Conservation (phyloP, 2,888 invertebrate genomes). For the Diplazon laetatorius region DNA sequence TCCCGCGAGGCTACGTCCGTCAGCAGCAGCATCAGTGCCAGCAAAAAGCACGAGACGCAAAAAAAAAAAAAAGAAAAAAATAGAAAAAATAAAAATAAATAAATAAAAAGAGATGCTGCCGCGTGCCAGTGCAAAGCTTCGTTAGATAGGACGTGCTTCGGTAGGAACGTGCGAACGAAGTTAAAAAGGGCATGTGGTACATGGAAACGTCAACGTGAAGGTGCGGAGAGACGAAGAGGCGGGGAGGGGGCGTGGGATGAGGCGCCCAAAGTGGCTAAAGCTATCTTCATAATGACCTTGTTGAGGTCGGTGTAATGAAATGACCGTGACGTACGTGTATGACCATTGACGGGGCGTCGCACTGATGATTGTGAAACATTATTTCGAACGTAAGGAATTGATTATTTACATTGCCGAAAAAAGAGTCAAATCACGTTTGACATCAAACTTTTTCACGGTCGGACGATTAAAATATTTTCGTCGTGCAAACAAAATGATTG, state of each 20-base stretch:
- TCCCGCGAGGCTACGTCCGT: conserved; percentile 40
- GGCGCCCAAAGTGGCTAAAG: not conserved
- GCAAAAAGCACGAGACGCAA: conserved; percentile 36
- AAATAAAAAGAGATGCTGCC: conserved; percentile 15
- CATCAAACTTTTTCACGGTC: too few species aligned
- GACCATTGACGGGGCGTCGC: not conserved
- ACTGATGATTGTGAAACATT: not conserved
- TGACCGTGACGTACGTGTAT: not conserved
- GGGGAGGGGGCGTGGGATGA: conserved; percentile 16
- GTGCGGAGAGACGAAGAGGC: too few species aligned
- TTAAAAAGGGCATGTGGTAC: conserved; percentile 38
- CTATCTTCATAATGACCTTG: conserved; percentile 16
- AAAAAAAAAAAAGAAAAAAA: too few species aligned
- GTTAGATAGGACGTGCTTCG: conserved; percentile 48
- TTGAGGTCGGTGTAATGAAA: not conserved
- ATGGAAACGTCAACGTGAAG: conserved; percentile 19
- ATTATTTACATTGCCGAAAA: too few species aligned
- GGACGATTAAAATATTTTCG: too few species aligned
- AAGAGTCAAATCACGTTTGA: too few species aligned
- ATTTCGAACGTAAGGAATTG: not conserved
- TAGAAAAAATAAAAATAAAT: not conserved
- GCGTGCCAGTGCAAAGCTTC: conserved; percentile 34
- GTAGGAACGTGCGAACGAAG: conserved; percentile 36
- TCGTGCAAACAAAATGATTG: too few species aligned
- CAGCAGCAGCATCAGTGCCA: conserved; percentile 33